Base-by-base conservation (phyloP, 2,113 vertebrate species). In the Ceyx margarethae region DNA sequence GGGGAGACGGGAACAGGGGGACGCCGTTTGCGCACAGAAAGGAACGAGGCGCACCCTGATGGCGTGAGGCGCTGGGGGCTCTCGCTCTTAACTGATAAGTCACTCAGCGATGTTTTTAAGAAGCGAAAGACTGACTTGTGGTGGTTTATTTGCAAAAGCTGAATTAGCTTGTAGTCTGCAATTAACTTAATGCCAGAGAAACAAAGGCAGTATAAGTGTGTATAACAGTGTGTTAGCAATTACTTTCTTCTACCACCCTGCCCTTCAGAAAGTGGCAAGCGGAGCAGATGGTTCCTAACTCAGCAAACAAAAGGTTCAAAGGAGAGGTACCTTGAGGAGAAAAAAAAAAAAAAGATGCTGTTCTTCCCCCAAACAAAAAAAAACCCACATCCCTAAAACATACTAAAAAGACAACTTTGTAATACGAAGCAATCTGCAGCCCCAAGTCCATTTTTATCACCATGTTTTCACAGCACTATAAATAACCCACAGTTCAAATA, bases 11-110 rank as follows among this genome's bases (percentile, higher is more conserved):
- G 19, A 2, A 1, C 2, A 11, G 12, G 7, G 15, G 31, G 19
- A 8, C 43, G 37, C 12, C 7, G 11, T 6, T 2, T 3, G 33
- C 5, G 6, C 2, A 0, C 9, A 1, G 56, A 4, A 1, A 0
- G 11, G 3, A 23, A 1, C 3, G 10, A 7, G 2, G 3, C 4
- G 17, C 33, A 0, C 3, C 5, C 4, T 9, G 4, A 0, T 2
- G 19, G 5, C 11, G 1, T 3, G 15, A 11, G 35, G 10, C 14
- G 62, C 26, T 0, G 0, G 0, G 7, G 68, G 7, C 25, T 25
- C 53, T 29, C 16, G 8, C 45, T 10, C 5, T 16, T 7, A 2
- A 2, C 48, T 1, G 35, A 7, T 26, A 10, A 31, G 26, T 16
- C 29, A 16, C 1, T 28, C 13, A 4, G 77, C 8, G 48, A 50